Percentiles rank a stretch among this genome's conserved stretches.
Conservation (phyloP, 2,113 vertebrate genomes). For the Salvelinus sp. region DNA sequence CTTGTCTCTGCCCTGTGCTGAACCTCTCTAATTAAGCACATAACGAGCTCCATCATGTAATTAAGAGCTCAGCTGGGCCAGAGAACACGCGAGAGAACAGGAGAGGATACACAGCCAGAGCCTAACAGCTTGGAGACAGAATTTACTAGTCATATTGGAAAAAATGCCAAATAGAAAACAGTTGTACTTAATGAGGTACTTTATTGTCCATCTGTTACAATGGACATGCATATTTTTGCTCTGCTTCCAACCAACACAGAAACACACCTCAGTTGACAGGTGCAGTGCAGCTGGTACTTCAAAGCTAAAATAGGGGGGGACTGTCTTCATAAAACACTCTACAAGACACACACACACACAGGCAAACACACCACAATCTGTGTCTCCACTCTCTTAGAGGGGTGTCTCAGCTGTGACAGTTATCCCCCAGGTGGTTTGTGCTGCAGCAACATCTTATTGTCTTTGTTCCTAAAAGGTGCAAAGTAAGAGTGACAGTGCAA, state of each 20-base stretch:
- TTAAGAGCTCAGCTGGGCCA: conserved; percentile 80
- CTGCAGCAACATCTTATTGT: conserved; percentile 58
- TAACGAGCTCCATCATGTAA: conserved; percentile 78
- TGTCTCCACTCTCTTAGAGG: conserved; percentile 39
- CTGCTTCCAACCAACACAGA: conserved; percentile 5
- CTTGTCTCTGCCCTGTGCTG: conserved; percentile 48
- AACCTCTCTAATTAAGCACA: conserved; percentile 73
- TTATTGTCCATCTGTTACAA: too few relatives aligned
- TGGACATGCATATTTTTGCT: too few relatives aligned
- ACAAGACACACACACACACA: too few relatives aligned
- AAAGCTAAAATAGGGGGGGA: too few relatives aligned
- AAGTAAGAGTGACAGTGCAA: conserved; percentile 63
- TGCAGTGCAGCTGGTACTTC: too few relatives aligned
- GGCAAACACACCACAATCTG: not conserved
- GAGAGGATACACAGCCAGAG: too few relatives aligned
- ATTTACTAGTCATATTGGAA: too few relatives aligned
- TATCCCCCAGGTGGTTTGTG: conserved; percentile 60
- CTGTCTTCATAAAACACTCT: too few relatives aligned
- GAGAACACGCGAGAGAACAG: conserved; percentile 64
- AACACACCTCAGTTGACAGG: not conserved
- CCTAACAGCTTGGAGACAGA: too few relatives aligned
- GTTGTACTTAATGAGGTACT: too few relatives aligned
- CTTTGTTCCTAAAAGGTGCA: conserved; percentile 63
- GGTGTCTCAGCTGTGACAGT: conserved; percentile 53
- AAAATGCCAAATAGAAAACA: too few relatives aligned